Percentiles rank a stretch among this genome's conserved stretches.
Conservation (phyloP, 1,140 invertebrate species). For the Drosophila murphyi region DNA sequence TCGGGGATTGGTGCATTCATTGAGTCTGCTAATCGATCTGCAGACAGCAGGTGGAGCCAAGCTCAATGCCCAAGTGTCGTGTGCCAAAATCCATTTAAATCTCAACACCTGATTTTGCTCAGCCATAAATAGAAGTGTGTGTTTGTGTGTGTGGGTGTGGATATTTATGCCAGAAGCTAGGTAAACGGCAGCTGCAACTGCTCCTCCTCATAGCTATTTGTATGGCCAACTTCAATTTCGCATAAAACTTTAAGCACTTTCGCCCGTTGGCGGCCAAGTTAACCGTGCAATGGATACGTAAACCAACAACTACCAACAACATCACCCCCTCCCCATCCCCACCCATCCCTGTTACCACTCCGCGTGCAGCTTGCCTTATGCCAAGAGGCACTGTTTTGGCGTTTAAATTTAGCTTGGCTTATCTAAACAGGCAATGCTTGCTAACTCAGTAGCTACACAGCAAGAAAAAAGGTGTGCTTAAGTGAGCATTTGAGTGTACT, state of each 20-base stretch:
- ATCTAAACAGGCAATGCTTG: constrained; percentile 46
- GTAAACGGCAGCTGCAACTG: constrained; percentile 1
- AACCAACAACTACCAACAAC: constrained; percentile 1
- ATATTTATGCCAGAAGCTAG: constrained; percentile 40
- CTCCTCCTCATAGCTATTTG: constrained; percentile 38
- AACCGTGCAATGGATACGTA: constrained; percentile 23
- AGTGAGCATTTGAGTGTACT: not conserved
- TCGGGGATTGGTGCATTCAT: not conserved
- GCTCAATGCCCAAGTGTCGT: constrained; percentile 16
- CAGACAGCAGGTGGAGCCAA: not conserved
- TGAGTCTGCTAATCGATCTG: constrained; percentile 12
- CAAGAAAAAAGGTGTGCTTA: not conserved
- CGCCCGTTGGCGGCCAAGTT: constrained; percentile 52
- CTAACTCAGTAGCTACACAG: not conserved
- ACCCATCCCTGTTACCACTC: too few relatives aligned
- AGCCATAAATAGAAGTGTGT: not conserved
- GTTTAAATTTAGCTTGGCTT: constrained; percentile 61
- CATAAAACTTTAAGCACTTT: constrained; percentile 79
- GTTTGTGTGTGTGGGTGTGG: constrained; percentile 6
- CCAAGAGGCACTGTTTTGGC: constrained; percentile 46
- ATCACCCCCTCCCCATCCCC: too few relatives aligned
- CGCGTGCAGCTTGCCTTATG: not conserved
- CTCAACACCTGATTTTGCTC: constrained; percentile 33
- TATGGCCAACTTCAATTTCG: constrained; percentile 71
- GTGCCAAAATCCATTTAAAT: constrained; percentile 38